phyloP scores from a whole-genome alignment of 2,797 vertebrate species.

The Rhinichthys osculus region DNA sequence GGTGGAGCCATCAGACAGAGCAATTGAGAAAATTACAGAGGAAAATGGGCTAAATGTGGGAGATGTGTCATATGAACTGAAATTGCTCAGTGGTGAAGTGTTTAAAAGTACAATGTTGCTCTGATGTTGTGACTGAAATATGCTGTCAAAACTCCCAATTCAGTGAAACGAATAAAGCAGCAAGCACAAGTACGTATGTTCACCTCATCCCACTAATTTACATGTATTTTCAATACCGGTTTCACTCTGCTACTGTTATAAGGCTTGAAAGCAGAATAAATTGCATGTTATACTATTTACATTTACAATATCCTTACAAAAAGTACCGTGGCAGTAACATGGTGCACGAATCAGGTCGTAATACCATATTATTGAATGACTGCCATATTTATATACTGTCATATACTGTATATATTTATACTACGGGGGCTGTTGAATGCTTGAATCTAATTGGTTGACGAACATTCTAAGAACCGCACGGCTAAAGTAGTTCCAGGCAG shows the following conservation, averaged over 20 bases:
- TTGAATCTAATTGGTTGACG: too few species aligned
- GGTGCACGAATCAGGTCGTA: neutral
- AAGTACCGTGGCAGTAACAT: neutral
- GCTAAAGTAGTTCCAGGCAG: too few species aligned
- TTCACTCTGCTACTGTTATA: neutral
- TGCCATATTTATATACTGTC: neutral
- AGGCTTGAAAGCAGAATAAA: neutral
- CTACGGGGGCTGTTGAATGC: too few species aligned
- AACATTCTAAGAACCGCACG: too few species aligned
- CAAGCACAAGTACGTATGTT: neutral
- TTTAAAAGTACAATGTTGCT: neutral
- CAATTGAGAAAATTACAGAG: constrained; percentile 1
- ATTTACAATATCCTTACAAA: neutral
- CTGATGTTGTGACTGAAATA: neutral
- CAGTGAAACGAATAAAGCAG: neutral
- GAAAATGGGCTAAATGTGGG: neutral
- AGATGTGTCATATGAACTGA: neutral
- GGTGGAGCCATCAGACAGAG: neutral
- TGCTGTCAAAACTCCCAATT: neutral
- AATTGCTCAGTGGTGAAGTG: neutral
- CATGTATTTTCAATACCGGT: neutral
- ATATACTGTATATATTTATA: too few species aligned
- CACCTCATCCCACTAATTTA: neutral
- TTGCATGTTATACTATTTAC: too few species aligned
- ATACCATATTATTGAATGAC: neutral